Percentiles rank a stretch among this genome's conserved stretches.
Conservation (phyloP, 2,113 vertebrate genomes). For the Pygoscelis adeliae region DNA sequence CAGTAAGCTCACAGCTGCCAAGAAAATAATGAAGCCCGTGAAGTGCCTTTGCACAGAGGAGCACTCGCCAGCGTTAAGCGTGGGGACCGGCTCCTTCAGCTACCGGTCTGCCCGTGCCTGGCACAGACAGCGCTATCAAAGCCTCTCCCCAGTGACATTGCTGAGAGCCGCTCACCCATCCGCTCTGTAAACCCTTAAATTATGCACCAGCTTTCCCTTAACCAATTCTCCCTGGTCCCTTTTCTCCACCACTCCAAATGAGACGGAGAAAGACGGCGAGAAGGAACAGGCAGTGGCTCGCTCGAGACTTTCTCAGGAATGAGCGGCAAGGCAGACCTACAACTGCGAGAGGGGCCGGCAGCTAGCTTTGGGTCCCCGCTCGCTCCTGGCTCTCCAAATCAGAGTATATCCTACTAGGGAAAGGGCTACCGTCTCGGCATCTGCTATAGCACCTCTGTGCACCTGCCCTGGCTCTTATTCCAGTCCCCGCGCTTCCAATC, state of each 20-base stretch:
- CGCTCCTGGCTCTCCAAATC: background rate
- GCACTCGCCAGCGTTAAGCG: background rate
- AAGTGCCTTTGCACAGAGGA: background rate
- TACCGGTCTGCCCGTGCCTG: background rate
- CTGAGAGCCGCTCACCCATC: background rate
- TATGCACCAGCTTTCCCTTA: background rate
- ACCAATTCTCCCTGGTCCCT: background rate
- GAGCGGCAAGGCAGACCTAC: background rate
- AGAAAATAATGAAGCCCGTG: background rate
- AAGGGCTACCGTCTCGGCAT: background rate
- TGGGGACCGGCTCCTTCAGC: rapidly evolving
- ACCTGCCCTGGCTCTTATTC: background rate
- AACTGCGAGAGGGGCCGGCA: background rate
- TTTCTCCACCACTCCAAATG: background rate
- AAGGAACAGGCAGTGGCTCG: rapidly evolving
- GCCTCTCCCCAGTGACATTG: background rate
- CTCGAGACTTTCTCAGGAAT: rapidly evolving
- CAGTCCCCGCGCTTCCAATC: background rate
- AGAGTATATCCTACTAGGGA: background rate
- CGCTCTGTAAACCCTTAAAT: background rate
- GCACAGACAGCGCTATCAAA: background rate
- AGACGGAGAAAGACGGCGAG: background rate
- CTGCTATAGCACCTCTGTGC: background rate
- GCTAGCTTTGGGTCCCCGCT: background rate
- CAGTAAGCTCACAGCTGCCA: background rate